Evolutionary conservation across 1,140 invertebrate species (phyloP).

Genomic region (Drosophila bocki): DNA sequence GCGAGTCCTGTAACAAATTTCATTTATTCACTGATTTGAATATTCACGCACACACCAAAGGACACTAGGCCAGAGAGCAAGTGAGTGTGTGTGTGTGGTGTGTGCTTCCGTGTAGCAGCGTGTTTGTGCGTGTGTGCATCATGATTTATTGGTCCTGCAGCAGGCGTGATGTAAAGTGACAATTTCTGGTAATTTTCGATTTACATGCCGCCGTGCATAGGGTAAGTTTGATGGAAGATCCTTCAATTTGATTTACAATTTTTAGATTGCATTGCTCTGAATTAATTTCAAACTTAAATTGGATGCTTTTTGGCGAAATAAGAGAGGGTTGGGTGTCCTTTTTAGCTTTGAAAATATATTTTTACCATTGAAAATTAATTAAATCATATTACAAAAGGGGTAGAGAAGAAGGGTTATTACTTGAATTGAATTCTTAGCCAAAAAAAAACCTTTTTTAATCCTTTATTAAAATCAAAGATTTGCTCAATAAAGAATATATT

Average conservation of each 20-base stretch:
- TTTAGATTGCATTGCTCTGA: constrained; percentile 19
- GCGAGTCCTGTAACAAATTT: constrained; percentile 47
- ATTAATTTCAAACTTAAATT: constrained; percentile 15
- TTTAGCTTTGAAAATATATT: neutral
- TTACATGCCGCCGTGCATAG: constrained; percentile 71
- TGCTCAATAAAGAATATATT: no score
- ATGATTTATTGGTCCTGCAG: constrained; percentile 65
- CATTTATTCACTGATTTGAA: constrained; percentile 75
- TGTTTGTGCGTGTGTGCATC: constrained; percentile 28
- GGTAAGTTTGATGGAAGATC: constrained; percentile 54
- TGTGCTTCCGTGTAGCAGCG: constrained; percentile 1
- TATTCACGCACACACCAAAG: constrained; percentile 56
- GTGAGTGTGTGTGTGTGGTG: constrained; percentile 17
- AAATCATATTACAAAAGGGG: neutral
- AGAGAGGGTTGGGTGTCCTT: neutral
- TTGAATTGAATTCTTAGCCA: no score
- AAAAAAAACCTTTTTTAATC: neutral
- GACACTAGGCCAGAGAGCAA: constrained; percentile 40
- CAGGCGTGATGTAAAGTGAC: constrained; percentile 73
- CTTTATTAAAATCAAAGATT: no score
- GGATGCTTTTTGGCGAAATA: neutral
- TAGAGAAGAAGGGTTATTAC: neutral
- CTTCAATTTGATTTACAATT: constrained; percentile 29
- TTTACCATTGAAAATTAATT: neutral
- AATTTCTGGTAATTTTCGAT: constrained; percentile 77